Evolutionary conservation across 2,888 invertebrate species (phyloP), one percentile per base, ranked within the genome.

Genomic region (Drosophila bunnanda): DNA sequence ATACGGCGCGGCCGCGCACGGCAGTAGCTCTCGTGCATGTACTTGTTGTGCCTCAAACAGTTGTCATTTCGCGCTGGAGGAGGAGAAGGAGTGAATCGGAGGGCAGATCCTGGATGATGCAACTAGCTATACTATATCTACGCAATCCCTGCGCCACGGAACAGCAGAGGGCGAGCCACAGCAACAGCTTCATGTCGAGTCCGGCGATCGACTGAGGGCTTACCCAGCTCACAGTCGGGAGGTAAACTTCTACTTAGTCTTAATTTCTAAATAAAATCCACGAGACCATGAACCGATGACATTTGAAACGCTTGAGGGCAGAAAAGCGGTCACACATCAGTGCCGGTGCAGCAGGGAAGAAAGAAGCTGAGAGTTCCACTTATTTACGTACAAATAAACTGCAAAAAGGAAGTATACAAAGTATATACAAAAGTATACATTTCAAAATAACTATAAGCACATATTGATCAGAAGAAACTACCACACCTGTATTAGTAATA

Each of bases 41-140:
- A 83, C 15, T 39, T 58, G 46, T 83, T 77, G 1, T n/a, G 39
- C 0, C 44, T 67, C 50, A 82, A 38, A 17, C 80, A 80, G 8
- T 30, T 38, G 4, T 15, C 10, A 39, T 79, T 68, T 5, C 52
- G 4, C 25, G 4, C 25, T 25, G 25, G 25, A 25, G 25, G 25
- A 4, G 25, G 4, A 25, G 25, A 25, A 25, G 25, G 25, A 25
- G 25, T 25, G 25, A 25, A 4, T 25, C 25, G 25, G 25, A 25
- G 25, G 25, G 25, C 25, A 25, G 25, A 25, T 25, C 25, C 25
- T 25, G 2, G 25, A 25, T 25, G 25, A 25, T 25, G 25, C 4
- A 25, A 25, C 25, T 25, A 25, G 2, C 25, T 4, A 4, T 25
- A 25, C 25, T 4, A 25, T 25, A 25, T 25, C 4, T 25, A 25